Evolutionary conservation across 2,888 invertebrate genomes (phyloP), one percentile per base, ranked within the genome.

Genomic region (Laspeyria flexula): DNA sequence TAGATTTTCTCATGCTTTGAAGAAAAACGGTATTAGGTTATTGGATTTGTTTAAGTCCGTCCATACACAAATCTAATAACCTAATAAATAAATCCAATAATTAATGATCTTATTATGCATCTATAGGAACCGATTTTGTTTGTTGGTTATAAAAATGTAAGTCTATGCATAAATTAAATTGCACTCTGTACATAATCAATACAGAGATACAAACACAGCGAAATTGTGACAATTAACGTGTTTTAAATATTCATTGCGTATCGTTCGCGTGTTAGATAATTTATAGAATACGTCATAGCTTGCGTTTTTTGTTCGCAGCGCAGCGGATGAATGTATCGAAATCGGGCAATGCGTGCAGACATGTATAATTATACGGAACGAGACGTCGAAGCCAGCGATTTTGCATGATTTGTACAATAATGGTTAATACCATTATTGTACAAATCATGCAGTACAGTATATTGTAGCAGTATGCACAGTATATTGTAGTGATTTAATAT

Each of bases 231-330:
- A 50, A 61, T 55, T 64, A 60, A 51, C 25, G 41, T 55, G 47
- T 47, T 58, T 60, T 62, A 55, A 70, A 73, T 76, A 78, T 77
- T 75, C 70, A 76, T 75, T 54, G 58, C 31, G 48, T 46, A 51
- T 58, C 42, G 60, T 60, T 79, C 55, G 80, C 79, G 75, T 81
- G 81, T 61, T 60, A 54, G 63, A 73, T 76, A 68, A 73, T 77
- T 73, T 72, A 75, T 65, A 72, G 57, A 62, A 71, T 72, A 73
- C 75, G 68, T 76, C 71, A 69, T 65, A 71, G 61, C 43, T 67
- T 64, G 68, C 63, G 44, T 60, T 73, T 77, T 73, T 75, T 72
- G 59, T 74, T 60, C 47, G 56, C 46, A 49, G 52, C 52, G 56
- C 66, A 64, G 55, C 64, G 69, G 68, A 74, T 73, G 64, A 74